phyloP scores from a whole-genome alignment of 2,888 invertebrate genomes.

The Augiades crinisus region DNA sequence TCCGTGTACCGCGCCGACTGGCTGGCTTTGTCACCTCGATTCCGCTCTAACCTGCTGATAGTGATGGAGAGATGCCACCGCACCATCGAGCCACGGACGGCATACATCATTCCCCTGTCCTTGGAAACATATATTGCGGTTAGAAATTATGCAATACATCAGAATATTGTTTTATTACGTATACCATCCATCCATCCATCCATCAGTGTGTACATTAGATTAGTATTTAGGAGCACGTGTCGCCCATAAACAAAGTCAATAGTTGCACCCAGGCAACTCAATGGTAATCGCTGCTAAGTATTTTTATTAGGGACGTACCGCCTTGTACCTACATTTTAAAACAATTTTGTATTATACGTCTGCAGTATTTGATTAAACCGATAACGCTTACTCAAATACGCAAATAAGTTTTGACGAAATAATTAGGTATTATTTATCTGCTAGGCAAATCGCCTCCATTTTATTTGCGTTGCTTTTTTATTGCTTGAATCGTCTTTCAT shows the following conservation, averaged over 20 bases:
- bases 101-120: constrained; percentile 63
- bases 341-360: neutral
- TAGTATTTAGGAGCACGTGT: too few species aligned
- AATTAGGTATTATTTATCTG: constrained; percentile 1
- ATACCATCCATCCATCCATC: too few species aligned
- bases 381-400: neutral
- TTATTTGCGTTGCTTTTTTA: neutral
- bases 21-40: constrained; percentile 49
- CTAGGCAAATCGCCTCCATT: neutral
- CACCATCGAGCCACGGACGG: constrained; percentile 49
- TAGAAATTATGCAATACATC: constrained; percentile 30
- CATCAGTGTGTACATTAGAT: neutral
- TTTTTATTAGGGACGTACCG: too few species aligned
- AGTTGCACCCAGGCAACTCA: too few species aligned
- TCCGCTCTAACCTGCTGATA: constrained; percentile 54
- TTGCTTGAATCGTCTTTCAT: neutral
- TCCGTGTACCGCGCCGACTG: constrained; percentile 56
- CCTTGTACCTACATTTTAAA: neutral
- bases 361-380: neutral
- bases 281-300: too few species aligned
- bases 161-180: too few species aligned
- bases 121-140: constrained; percentile 63
- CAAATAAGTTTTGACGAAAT: neutral
- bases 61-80: constrained; percentile 53
- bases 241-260: too few species aligned